Conservation (phyloP, 2,113 vertebrate species). For the Hippocampus guttulatus region DNA sequence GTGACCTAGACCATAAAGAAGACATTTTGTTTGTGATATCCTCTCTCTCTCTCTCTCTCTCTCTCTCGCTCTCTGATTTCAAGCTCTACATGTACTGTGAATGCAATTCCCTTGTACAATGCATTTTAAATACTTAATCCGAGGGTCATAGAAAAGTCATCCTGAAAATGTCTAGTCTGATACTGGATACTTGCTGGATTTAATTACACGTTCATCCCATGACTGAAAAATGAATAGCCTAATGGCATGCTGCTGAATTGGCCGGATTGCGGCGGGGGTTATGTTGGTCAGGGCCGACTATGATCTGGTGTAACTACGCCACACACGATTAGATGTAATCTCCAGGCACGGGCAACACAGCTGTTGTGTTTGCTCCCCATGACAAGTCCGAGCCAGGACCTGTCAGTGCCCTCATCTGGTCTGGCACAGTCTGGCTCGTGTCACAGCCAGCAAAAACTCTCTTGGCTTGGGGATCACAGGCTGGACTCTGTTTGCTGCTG, state of each 20-base stretch:
- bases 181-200: neutral
- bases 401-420: slow-evolving; percentile 12
- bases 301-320: slow-evolving; percentile 63
- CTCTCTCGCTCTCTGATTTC: neutral
- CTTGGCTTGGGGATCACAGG: slow-evolving; percentile 22
- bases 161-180: neutral
- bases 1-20: neutral
- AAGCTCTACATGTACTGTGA: neutral
- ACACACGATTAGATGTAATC: slow-evolving; percentile 56
- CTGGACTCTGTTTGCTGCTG: slow-evolving; percentile 9
- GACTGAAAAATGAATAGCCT: slow-evolving; percentile 44
- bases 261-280: slow-evolving; percentile 48
- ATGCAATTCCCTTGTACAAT: neutral
- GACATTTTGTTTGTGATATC: neutral
- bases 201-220: neutral
- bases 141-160: neutral
- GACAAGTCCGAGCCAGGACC: slow-evolving; percentile 38
- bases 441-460: slow-evolving; percentile 33
- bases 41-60: neutral
- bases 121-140: neutral
- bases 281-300: slow-evolving; percentile 44
- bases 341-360: slow-evolving; percentile 51
- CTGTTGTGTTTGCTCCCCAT: slow-evolving; percentile 50
- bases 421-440: slow-evolving; percentile 14
- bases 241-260: slow-evolving; percentile 59